Conservation (phyloP, 1,140 invertebrate species). For the Aphis craccivora region DNA sequence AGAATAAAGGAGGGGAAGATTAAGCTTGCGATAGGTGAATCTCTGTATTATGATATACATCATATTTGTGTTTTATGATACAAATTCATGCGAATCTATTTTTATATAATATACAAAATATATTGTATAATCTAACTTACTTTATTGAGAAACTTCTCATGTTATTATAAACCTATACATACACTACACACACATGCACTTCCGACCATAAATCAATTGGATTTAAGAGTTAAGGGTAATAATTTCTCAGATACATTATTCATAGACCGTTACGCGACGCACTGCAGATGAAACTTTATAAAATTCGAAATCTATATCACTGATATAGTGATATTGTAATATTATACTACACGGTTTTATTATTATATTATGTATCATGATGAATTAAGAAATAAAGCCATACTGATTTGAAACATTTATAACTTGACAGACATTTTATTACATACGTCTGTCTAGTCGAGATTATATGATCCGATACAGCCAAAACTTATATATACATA, state of each 20-base stretch:
- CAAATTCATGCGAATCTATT: neutral
- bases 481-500: neutral
- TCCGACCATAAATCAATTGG: neutral
- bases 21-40: neutral
- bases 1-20: neutral
- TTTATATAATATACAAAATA: neutral
- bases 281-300: neutral
- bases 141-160: neutral
- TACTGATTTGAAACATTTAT: conserved; percentile 1
- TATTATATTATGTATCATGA: neutral
- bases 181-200: neutral
- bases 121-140: neutral
- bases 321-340: neutral
- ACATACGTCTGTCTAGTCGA: neutral
- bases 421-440: conserved; percentile 18
- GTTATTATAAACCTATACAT: neutral
- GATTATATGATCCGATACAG: neutral
- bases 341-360: neutral
- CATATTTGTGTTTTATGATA: neutral
- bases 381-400: neutral
- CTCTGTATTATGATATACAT: neutral
- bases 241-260: conserved; percentile 18
- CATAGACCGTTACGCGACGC: neutral
- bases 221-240: neutral
- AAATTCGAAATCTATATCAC: neutral